These are phyloP conservation scores for Acanthurus leucopareius DNA, from an alignment of 2,797 vertebrate genomes.

Conservation along the genomic window DNA sequence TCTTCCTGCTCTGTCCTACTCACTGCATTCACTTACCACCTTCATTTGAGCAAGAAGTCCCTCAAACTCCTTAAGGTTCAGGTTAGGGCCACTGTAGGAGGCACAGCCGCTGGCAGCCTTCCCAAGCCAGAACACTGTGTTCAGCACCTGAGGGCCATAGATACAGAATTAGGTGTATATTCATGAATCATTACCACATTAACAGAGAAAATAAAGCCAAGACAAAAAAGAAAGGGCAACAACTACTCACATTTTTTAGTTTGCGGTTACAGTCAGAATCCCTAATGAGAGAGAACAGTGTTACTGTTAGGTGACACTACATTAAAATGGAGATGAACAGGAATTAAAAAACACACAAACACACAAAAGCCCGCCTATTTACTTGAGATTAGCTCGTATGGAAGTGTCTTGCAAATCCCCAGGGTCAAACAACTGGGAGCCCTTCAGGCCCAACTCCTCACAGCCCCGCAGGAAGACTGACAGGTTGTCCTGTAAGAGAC, in stretches of 20 bases:
- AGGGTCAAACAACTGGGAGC: constrained; percentile 97
- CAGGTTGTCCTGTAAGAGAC: constrained; percentile 91
- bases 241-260: constrained; percentile 94
- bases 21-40: constrained; percentile 86
- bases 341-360: constrained; percentile 5
- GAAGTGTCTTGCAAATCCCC: constrained; percentile 96
- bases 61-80: constrained; percentile 97
- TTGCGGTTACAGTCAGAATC: constrained; percentile 93
- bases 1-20: constrained; percentile 4
- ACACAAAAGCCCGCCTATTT: constrained; percentile 59
- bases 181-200: constrained; percentile 1
- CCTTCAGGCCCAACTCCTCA: constrained; percentile 95
- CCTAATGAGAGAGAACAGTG: constrained; percentile 75
- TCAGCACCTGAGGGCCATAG: constrained; percentile 89
- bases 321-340: neutral
- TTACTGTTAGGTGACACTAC: constrained; percentile 21
- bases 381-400: constrained; percentile 92
- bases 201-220: neutral
- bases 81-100: constrained; percentile 90
- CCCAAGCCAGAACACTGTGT: constrained; percentile 98
- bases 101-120: constrained; percentile 91
- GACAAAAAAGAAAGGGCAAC: neutral
- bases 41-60: constrained; percentile 94
- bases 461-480: constrained; percentile 96
- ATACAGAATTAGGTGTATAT: neutral